phyloP scores from a whole-genome alignment of 2,113 vertebrate genomes.

The Elaphurus davidianus region DNA sequence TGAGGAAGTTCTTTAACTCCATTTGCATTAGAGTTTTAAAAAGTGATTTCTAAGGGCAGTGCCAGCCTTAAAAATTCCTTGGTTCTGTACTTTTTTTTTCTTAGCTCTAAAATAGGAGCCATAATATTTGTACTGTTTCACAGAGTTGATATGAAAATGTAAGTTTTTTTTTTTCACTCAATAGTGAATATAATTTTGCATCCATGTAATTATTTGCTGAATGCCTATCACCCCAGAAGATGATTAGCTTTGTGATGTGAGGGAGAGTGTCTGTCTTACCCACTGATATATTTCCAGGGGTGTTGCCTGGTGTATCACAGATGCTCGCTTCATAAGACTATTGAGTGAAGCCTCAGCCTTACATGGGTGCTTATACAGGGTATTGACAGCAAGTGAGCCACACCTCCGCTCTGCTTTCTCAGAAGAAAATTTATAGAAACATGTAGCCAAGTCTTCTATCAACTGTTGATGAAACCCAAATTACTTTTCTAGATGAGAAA shows the following conservation, averaged over 20 bases:
- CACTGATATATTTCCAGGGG: not conserved
- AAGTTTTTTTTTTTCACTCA: not conserved
- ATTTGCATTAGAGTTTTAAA: not conserved
- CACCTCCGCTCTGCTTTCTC: not conserved
- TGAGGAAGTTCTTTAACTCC: constrained; percentile 9
- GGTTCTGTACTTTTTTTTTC: not conserved
- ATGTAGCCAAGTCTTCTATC: not conserved
- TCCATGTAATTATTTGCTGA: not conserved
- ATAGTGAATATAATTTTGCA: not conserved
- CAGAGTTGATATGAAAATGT: not conserved
- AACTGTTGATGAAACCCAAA: not conserved
- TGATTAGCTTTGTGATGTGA: not conserved
- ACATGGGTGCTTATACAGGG: not conserved
- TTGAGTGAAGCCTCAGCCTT: not conserved
- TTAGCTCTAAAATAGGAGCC: not conserved
- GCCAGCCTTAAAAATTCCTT: not conserved
- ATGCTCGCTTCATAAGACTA: not conserved
- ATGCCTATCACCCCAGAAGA: not conserved
- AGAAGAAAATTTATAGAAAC: not conserved
- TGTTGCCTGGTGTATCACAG: not conserved
- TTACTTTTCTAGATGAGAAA: not conserved
- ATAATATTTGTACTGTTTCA: not conserved
- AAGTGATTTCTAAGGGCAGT: not conserved
- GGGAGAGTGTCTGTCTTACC: not conserved
- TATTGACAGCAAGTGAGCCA: not conserved